Conservation (phyloP, 1,140 invertebrate species). For the Coelopa frigida region DNA sequence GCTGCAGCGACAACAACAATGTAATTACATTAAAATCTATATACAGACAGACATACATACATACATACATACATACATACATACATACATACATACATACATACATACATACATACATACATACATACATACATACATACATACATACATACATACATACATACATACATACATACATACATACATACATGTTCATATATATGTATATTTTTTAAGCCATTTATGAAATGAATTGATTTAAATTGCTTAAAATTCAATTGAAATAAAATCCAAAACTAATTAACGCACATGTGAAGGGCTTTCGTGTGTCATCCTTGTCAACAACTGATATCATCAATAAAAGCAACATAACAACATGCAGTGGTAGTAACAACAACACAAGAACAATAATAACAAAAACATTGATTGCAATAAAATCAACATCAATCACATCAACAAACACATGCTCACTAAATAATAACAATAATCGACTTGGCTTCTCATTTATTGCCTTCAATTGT, state of each 20-base stretch:
- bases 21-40: not conserved
- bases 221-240: too few species aligned
- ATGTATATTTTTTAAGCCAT: too few species aligned
- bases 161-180: slow-evolving; percentile 2
- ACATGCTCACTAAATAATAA: too few species aligned
- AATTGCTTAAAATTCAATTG: not conserved
- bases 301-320: not conserved
- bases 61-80: slow-evolving; percentile 7
- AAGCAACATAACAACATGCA: not conserved
- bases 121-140: slow-evolving; percentile 6
- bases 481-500: too few species aligned
- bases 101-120: slow-evolving; percentile 8
- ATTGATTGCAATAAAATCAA: too few species aligned
- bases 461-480: too few species aligned
- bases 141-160: not conserved
- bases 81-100: too few species aligned
- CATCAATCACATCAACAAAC: too few species aligned
- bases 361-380: too few species aligned
- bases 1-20: not conserved
- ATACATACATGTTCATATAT: slow-evolving; percentile 4
- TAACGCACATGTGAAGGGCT: not conserved
- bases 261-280: not conserved
- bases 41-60: not conserved
- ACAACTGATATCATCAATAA: not conserved
- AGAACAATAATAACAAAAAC: too few species aligned